Percentiles rank a stretch among this genome's conserved stretches.
Evolutionary conservation across 2,797 vertebrate species (phyloP).

Genomic region (Strix occidentalis): DNA sequence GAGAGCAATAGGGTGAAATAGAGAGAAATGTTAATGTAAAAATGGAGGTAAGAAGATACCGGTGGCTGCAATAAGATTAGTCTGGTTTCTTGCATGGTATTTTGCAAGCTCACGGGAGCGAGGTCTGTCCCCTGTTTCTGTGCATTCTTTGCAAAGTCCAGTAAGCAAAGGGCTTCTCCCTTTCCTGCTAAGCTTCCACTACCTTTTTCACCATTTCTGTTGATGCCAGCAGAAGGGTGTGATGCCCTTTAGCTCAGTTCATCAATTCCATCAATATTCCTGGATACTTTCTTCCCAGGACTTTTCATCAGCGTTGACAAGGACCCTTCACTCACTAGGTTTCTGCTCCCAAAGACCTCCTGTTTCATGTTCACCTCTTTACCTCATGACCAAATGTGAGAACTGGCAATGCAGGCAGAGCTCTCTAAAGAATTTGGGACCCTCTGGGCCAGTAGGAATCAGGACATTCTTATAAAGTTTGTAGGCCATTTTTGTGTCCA

Average conservation of each 20-base stretch:
- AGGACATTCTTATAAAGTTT: background rate
- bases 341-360: background rate
- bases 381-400: background rate
- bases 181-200: background rate
- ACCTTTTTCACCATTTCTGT: background rate
- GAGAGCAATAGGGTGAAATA: background rate
- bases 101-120: background rate
- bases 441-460: background rate
- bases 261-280: background rate
- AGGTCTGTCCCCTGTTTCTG: background rate
- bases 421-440: background rate
- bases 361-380: background rate
- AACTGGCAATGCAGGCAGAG: background rate
- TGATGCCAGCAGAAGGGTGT: background rate
- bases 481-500: background rate
- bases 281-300: background rate
- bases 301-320: background rate
- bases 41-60: background rate
- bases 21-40: background rate
- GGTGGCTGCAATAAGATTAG: background rate
- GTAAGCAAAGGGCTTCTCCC: background rate
- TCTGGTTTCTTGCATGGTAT: background rate
- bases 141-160: background rate
- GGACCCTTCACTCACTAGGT: background rate
- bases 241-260: background rate